Base-by-base conservation (phyloP, 2,888 invertebrate species). In the Drosophila atripex region DNA sequence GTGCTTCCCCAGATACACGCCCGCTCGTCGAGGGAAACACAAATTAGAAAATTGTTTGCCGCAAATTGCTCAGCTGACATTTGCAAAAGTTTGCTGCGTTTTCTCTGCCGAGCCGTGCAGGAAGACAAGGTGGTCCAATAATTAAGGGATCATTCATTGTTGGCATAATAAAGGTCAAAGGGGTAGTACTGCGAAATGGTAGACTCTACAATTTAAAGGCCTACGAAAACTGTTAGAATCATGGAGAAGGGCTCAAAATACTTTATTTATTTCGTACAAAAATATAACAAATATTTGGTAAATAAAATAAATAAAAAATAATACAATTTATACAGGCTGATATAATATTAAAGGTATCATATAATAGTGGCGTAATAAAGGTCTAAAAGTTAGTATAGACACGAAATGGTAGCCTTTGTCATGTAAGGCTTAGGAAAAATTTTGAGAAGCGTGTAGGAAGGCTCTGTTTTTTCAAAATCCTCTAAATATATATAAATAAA, bases 51-150 rank as follows among this genome's bases (percentile, higher is more conserved):
- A 77, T 66, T 80, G 78, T 60, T 65, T 35, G 60, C 66, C 51
- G 51, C 65, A 70, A 78, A 84, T 78, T 78, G 83, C 82, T 56
- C 7, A 51, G 73, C 85, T 85, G 80, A 82, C 77, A 87, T 78
- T 82, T 82, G 65, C 23, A 64, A 80, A 78, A 75, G 72, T 77
- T 60, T 23, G 46, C 49, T 61, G 65, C 63, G 43, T 53, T 50
- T 66, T 43, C 21, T 23, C 21, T 23, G 5, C 41, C 25, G 9
- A 5, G 14, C n/a, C 7, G 18, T n/a, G n/a, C n/a, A n/a, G n/a
- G n/a, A n/a, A n/a, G n/a, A n/a, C n/a, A n/a, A 46, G 6, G 7
- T 58, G 54, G 52, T 38, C 45, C 52, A 52, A 73, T 76, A 79
- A 71, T 70, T 59, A 50, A 23, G 51, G 43, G 46, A 56, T 60